Evolutionary conservation across 2,113 vertebrate species (phyloP).

Genomic region (Carollia perspicillata): DNA sequence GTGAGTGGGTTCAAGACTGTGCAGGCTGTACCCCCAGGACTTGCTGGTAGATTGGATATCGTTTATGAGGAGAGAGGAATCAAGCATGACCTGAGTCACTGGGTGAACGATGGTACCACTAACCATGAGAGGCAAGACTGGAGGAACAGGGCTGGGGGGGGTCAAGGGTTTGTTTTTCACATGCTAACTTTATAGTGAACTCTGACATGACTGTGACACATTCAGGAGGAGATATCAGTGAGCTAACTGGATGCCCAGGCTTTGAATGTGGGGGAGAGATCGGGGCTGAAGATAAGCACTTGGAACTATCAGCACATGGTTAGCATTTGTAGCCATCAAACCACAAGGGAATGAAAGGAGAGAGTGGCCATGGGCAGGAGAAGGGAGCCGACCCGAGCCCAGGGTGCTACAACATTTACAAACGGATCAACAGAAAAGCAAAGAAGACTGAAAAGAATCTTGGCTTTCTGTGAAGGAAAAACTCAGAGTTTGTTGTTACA

Average conservation of each 20-base stretch:
- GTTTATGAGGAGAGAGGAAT: not conserved
- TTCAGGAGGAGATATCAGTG: not conserved
- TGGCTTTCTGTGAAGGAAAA: not conserved
- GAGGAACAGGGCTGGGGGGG: not conserved
- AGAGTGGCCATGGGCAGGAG: not conserved
- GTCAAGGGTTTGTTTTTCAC: not conserved
- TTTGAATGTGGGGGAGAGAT: not conserved
- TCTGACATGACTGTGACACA: not conserved
- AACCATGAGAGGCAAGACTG: not conserved
- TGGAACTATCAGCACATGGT: not conserved
- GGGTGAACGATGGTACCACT: not conserved
- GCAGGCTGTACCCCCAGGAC: not conserved
- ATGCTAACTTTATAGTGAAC: not conserved
- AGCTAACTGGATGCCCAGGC: not conserved
- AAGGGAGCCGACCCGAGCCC: not conserved
- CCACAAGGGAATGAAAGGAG: not conserved
- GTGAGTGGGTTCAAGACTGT: not conserved
- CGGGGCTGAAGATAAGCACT: not conserved
- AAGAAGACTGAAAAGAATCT: not conserved
- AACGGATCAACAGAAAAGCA: not conserved
- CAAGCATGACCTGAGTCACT: not conserved
- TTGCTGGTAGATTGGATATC: not conserved
- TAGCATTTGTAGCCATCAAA: not conserved
- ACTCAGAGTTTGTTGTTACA: not conserved
- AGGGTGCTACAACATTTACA: not conserved